Conservation (phyloP, 2,113 vertebrate species). For the Brienomyrus brachyistius region DNA sequence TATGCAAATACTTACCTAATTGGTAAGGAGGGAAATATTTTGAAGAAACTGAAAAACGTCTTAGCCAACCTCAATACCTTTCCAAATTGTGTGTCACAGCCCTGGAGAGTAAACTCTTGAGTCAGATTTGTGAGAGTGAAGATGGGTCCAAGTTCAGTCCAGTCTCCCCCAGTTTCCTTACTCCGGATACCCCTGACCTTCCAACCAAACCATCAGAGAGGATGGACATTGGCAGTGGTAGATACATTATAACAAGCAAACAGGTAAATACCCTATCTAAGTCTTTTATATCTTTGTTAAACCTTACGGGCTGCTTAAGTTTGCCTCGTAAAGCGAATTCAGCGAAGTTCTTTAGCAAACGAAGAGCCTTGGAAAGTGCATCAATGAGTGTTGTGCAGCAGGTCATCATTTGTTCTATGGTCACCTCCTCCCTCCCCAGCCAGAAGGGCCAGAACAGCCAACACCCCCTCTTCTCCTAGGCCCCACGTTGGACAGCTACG, state of each 20-base stretch:
- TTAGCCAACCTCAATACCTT: neutral
- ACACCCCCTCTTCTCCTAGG: neutral
- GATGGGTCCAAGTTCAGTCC: slow-evolving; percentile 42
- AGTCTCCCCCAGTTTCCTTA: slow-evolving; percentile 8
- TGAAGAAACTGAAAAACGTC: neutral
- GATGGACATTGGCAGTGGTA: neutral
- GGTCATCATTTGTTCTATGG: neutral
- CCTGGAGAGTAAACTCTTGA: slow-evolving; percentile 66
- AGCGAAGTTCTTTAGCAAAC: neutral
- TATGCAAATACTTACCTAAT: neutral
- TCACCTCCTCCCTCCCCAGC: neutral
- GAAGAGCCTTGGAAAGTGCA: neutral
- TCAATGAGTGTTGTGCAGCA: neutral
- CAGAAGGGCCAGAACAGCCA: neutral
- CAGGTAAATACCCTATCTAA: slow-evolving; percentile 18
- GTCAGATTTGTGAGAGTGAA: slow-evolving; percentile 62
- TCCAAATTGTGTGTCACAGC: slow-evolving; percentile 33
- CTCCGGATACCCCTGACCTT: slow-evolving; percentile 7
- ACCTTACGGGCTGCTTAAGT: neutral
- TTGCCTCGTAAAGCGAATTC: neutral
- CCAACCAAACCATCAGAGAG: neutral
- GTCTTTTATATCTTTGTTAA: neutral
- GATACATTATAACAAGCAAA: slow-evolving; percentile 3
- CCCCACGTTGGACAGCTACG: neutral
- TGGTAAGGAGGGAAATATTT: neutral